Evolutionary conservation across 2,888 invertebrate species (phyloP).

Genomic region (Diaperis boleti): DNA sequence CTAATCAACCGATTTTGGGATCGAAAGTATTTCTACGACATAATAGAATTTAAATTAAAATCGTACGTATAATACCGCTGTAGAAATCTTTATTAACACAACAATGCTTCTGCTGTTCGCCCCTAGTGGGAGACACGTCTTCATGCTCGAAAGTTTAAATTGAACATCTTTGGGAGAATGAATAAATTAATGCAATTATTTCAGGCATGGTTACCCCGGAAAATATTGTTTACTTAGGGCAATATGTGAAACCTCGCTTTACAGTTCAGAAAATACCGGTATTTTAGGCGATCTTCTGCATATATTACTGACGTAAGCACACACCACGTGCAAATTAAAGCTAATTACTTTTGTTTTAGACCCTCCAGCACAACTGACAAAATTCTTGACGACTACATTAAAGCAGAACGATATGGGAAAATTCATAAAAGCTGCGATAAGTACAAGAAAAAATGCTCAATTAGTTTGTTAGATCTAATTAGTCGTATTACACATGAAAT

Average conservation of each 20-base stretch:
- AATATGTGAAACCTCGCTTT: slow-evolving; percentile 77
- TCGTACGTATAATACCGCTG: slow-evolving; percentile 50
- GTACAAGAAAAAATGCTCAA: slow-evolving; percentile 68
- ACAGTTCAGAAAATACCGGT: slow-evolving; percentile 53
- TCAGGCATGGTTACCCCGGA: slow-evolving; percentile 74
- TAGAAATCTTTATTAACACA: slow-evolving; percentile 16
- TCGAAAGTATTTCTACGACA: slow-evolving; percentile 54
- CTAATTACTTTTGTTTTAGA: slow-evolving; percentile 61
- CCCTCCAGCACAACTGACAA: slow-evolving; percentile 73
- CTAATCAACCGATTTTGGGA: slow-evolving; percentile 40
- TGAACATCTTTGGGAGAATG: slow-evolving; percentile 47
- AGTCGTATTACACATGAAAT: slow-evolving; percentile 49
- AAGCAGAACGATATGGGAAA: slow-evolving; percentile 54
- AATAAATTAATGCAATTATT: too few species aligned
- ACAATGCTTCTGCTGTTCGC: too few species aligned
- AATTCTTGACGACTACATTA: slow-evolving; percentile 48
- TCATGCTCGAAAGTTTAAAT: too few species aligned
- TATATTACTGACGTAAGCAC: slow-evolving; percentile 55
- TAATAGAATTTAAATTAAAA: slow-evolving; percentile 56
- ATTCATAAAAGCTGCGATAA: slow-evolving; percentile 67
- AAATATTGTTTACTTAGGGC: slow-evolving; percentile 77
- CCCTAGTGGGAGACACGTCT: too few species aligned
- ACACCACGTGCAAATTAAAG: slow-evolving; percentile 23
- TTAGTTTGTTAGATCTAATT: slow-evolving; percentile 71
- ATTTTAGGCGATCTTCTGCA: slow-evolving; percentile 58